These are phyloP conservation scores for Chironomus tepperi DNA, from an alignment of 1,140 invertebrate genomes.

Conservation along the genomic window DNA sequence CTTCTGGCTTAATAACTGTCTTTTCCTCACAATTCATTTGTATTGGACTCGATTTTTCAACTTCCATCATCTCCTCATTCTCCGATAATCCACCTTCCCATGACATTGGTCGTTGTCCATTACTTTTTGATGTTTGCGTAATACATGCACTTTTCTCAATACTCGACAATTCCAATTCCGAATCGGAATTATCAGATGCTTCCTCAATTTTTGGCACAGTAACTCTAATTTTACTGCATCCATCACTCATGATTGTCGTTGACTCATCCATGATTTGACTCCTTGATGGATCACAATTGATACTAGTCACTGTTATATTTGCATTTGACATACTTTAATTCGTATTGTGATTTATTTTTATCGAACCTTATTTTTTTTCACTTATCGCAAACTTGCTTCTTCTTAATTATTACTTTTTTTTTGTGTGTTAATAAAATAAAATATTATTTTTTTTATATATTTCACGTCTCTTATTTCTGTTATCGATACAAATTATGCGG, in stretches of 20 bases:
- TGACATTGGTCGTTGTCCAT: slow-evolving; percentile 65
- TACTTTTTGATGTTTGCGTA: slow-evolving; percentile 31
- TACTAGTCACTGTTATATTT: slow-evolving; percentile 40
- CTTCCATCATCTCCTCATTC: slow-evolving; percentile 44
- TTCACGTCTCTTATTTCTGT: background rate
- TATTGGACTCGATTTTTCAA: slow-evolving; percentile 30
- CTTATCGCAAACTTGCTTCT: background rate
- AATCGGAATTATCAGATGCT: slow-evolving; percentile 35
- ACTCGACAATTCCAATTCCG: slow-evolving; percentile 37
- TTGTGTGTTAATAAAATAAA: too few species aligned
- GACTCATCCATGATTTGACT: slow-evolving; percentile 1
- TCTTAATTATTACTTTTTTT: too few species aligned
- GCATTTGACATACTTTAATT: background rate
- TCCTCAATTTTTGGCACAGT: slow-evolving; percentile 34
- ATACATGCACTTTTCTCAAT: slow-evolving; percentile 37
- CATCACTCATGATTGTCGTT: background rate
- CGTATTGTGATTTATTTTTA: too few species aligned
- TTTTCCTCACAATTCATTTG: slow-evolving; percentile 6
- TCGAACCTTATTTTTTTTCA: background rate
- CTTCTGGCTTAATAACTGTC: slow-evolving; percentile 6
- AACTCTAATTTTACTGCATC: slow-evolving; percentile 31
- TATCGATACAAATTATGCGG: slow-evolving; percentile 1
- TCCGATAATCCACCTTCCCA: slow-evolving; percentile 86
- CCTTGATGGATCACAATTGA: slow-evolving; percentile 31
- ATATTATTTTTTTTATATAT: background rate